These are phyloP conservation scores for Leptopterna dolabrata DNA, from an alignment of 2,888 invertebrate genomes.

Conservation along the genomic window DNA sequence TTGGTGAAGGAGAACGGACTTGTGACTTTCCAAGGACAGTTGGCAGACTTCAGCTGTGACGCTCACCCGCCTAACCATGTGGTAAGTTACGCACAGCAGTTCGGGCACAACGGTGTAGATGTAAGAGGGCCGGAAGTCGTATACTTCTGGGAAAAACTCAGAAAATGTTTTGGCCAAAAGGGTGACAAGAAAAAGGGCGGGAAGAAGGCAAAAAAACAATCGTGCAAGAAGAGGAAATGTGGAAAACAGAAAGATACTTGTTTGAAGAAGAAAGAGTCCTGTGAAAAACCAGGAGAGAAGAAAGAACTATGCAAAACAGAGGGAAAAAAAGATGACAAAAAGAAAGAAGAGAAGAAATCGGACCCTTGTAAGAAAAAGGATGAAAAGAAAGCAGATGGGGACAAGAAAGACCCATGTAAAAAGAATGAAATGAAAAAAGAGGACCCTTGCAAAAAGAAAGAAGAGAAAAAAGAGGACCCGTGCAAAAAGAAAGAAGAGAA, in stretches of 20 bases:
- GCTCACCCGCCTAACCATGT: background rate
- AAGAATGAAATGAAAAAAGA: constrained; percentile 43
- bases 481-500: constrained; percentile 47
- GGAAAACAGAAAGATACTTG: constrained; percentile 20
- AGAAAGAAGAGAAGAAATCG: constrained; percentile 21
- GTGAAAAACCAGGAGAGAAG: constrained; percentile 18
- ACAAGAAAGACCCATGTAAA: constrained; percentile 31
- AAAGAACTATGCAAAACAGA: background rate
- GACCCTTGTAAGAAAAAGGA: constrained; percentile 41
- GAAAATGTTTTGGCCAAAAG: constrained; percentile 11
- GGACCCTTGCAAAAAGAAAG: constrained; percentile 40
- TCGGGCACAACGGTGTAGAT: background rate
- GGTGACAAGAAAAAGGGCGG: background rate
- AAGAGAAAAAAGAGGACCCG: constrained; percentile 39
- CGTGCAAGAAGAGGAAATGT: constrained; percentile 29
- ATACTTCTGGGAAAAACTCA: constrained; percentile 8
- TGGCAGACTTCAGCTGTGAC: background rate
- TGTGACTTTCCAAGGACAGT: background rate
- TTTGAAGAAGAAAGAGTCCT: background rate
- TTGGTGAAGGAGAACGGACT: background rate
- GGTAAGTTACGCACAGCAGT: background rate
- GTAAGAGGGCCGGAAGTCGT: background rate
- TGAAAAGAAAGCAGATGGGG: background rate
- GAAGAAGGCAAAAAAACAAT: constrained; percentile 30
- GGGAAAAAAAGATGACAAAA: background rate